phyloP scores from a whole-genome alignment of 2,888 invertebrate genomes.

The Horisme vitalbata region DNA sequence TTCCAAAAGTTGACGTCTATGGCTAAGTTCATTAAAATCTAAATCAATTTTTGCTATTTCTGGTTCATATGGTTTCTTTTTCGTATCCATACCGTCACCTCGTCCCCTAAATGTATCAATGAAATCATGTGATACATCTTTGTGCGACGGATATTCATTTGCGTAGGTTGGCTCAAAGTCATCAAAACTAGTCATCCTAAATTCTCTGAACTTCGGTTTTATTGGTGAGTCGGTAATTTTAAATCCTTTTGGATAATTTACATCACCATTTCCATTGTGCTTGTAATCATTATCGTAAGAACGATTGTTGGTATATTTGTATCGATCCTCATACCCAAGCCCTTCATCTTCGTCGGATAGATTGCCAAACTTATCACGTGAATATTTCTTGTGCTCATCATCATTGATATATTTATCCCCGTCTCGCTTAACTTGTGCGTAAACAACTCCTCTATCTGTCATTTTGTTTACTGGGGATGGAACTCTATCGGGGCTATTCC shows the following conservation, averaged over 20 bases:
- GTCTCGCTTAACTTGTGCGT: constrained; percentile 88
- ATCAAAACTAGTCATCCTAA: constrained; percentile 78
- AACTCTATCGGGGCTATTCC: constrained; percentile 73
- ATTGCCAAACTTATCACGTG: constrained; percentile 75
- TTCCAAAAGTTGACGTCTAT: constrained; percentile 88
- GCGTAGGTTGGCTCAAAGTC: constrained; percentile 78
- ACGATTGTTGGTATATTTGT: constrained; percentile 60
- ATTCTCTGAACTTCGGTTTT: constrained; percentile 84
- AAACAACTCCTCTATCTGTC: constrained; percentile 86
- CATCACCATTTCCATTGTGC: constrained; percentile 71
- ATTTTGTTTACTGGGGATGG: constrained; percentile 74
- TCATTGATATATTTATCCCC: constrained; percentile 53
- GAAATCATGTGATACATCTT: constrained; percentile 55
- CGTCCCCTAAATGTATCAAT: constrained; percentile 81
- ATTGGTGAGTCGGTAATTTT: constrained; percentile 84
- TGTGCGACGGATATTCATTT: constrained; percentile 61
- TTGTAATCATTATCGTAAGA: constrained; percentile 74
- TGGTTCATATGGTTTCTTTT: constrained; percentile 73
- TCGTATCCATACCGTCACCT: constrained; percentile 86
- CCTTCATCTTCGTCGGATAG: constrained; percentile 92
- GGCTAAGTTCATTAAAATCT: constrained; percentile 85
- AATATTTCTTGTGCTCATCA: constrained; percentile 77
- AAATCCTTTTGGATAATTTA: constrained; percentile 67
- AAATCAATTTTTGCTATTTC: constrained; percentile 64
- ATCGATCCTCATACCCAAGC: constrained; percentile 87